phyloP scores from a whole-genome alignment of 2,797 vertebrate genomes.

The Pseudotriccus pelzelni region DNA sequence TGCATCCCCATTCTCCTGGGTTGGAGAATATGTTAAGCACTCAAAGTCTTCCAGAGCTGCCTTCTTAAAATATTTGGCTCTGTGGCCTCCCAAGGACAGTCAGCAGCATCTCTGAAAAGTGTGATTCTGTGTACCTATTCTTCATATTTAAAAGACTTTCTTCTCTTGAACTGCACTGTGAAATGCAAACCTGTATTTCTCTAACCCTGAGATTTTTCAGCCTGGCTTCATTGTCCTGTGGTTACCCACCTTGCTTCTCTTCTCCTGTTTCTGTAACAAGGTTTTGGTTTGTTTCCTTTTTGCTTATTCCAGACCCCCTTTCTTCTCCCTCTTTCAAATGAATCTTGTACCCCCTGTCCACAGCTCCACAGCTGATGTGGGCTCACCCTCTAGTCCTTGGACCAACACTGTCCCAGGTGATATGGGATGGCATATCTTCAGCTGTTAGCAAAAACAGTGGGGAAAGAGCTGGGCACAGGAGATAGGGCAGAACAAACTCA shows the following conservation, averaged over 20 bases:
- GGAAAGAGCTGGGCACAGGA: background rate
- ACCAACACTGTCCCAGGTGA: background rate
- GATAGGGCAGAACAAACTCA: background rate
- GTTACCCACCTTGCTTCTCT: background rate
- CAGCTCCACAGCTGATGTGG: background rate
- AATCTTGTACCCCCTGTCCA: accelerated
- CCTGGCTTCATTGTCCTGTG: background rate
- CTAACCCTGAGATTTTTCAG: background rate
- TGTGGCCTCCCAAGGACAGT: background rate
- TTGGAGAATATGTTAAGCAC: background rate
- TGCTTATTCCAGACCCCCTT: background rate
- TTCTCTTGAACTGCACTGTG: background rate
- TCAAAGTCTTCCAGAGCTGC: background rate
- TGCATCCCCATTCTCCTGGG: background rate
- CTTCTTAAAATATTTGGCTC: background rate
- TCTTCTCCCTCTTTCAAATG: background rate
- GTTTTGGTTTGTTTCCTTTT: background rate
- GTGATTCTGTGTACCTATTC: background rate
- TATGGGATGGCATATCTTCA: background rate
- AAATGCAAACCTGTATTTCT: background rate
- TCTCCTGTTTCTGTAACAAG: background rate
- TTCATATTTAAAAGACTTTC: background rate
- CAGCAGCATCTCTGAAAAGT: background rate
- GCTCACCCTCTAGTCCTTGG: background rate
- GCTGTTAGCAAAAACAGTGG: background rate